Base-by-base conservation (phyloP, 2,888 invertebrate species). In the Sesamia inferens region DNA sequence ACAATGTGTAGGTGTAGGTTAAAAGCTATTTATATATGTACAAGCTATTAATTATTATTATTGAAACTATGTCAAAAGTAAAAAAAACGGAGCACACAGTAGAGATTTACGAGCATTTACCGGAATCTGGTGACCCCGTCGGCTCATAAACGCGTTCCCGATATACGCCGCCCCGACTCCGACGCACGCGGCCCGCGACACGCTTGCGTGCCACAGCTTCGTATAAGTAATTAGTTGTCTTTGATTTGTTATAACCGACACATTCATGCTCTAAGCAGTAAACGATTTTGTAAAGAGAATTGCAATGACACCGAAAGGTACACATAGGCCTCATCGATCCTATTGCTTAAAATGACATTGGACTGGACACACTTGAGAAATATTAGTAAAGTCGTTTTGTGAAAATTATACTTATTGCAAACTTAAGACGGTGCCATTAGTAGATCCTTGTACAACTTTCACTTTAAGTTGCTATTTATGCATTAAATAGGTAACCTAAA, bases 71-170 rank as follows among this genome's bases (percentile, higher is more conserved):
- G 93, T 93, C 90, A 92, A 91, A 90, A 88, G 83, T 85, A 84
- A 87, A 92, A 93, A 93, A 94, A 94, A 92, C 92, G 86, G 92
- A 92, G 87, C 94, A 86, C 85, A 86, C 84, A 82, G 87, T 82
- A 82, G 81, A 85, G 88, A 89, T 95, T 96, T 94, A 96, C 93
- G 95, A 95, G 89, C 94, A 90, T 93, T 93, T 90, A 90, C 91
- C 89, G 93, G 95, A 94, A 95, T 94, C 94, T 92, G 92, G 94
- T 94, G 94, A 94, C 94, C 94, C 94, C 94, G 93, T 84, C 87
- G 88, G 86, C 90, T 94, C 94, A 89, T 95, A 94, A 95, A 95
- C 92, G 92, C 90, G 94, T 89, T 92, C 95, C 91, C 92, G 90
- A 93, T 93, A 91, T 91, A 90, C 87, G 80, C 79, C 42, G 79